These are phyloP conservation scores for Vannuccia rotundouncinata DNA, from an alignment of 2,888 invertebrate genomes.

Conservation along the genomic window DNA sequence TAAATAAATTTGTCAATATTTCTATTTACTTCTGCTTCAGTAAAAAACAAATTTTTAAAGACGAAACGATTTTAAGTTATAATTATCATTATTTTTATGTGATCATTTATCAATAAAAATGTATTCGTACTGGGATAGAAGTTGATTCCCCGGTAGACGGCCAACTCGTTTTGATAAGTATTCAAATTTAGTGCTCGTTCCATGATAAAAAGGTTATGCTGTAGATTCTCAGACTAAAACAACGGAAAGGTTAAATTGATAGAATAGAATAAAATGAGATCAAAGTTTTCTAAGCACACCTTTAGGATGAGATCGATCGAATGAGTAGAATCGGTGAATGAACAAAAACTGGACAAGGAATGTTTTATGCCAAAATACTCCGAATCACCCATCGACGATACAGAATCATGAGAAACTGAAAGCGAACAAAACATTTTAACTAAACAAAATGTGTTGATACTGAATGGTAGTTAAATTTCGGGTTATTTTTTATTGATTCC, in stretches of 20 bases:
- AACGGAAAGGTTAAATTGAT: not conserved
- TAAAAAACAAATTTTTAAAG: no score
- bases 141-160: slow-evolving; percentile 44
- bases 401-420: slow-evolving; percentile 23
- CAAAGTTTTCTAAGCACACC: slow-evolving; percentile 41
- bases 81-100: no score
- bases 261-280: not conserved
- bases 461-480: no score
- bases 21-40: no score
- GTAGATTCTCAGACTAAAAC: slow-evolving; percentile 45
- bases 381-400: slow-evolving; percentile 26
- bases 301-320: slow-evolving; percentile 47
- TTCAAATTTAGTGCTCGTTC: slow-evolving; percentile 55
- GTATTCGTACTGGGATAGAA: no score
- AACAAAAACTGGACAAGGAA: slow-evolving; percentile 4
- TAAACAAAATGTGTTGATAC: no score
- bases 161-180: slow-evolving; percentile 53
- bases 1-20: no score
- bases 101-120: no score
- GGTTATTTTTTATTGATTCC: no score
- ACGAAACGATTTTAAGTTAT: no score
- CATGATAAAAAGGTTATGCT: slow-evolving; percentile 51
- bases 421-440: no score
- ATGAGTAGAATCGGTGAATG: not conserved
- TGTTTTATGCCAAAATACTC: not conserved